Base-by-base conservation (phyloP, 1,140 invertebrate genomes). In the Macrobrachium nipponense region DNA sequence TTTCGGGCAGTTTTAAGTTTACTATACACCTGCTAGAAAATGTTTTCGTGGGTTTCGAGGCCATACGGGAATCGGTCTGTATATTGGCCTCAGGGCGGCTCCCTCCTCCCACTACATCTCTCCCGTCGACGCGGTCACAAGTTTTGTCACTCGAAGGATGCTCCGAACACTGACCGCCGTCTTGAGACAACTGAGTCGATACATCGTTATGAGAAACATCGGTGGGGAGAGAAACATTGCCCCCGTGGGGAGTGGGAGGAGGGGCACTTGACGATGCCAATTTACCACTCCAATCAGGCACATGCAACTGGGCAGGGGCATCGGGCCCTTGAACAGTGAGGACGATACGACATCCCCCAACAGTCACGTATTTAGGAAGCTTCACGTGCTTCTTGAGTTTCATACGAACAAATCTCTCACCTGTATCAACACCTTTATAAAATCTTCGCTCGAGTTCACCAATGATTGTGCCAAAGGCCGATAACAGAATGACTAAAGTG, bases 341-440 rank as follows among this genome's bases (percentile, higher is more conserved):
- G 43, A 89, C 87, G 20, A 91, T 90, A 62, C 88, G 88, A 82
- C 90, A 90, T 12, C 90, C 90, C 20, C 89, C 90, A 20, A 91
- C 90, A 60, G 89, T 90, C 43, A 91, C 89, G 77, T 89, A 89
- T 73, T 89, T 89, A 75, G 88, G 89, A 36, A 89, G 89, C 77
- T 90, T 90, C 43, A 88, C 88, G 70, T 89, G 88, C 51, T 87
- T 85, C 79, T 89, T 89, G 8, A 90, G 83, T 36, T 89, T 90
- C 36, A 92, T 78, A 36, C 91, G 87, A 17, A 91, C 90, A 43
- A 92, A 89, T 20, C 92, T 89, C 87, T 92, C 91, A 14, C 92
- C 91, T 17, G 91, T 92, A 87, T 92, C 91, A 14, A 92, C 90
- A 7, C 91, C 91, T 77, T 91, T 90, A 88, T 91, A 92, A 68